phyloP scores from a whole-genome alignment of 2,113 vertebrate species.

The Micromys minutus region DNA sequence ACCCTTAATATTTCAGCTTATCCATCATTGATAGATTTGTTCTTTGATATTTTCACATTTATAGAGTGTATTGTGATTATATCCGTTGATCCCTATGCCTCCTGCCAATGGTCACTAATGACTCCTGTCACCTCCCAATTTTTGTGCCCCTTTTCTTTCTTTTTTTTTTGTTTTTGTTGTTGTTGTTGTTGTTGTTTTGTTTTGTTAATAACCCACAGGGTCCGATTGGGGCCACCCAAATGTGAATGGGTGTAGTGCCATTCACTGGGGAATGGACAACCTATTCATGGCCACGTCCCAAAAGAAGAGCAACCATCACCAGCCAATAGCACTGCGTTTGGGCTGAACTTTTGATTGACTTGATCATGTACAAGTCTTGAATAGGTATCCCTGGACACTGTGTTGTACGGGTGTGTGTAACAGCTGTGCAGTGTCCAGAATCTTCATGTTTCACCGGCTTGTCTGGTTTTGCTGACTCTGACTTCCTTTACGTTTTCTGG shows the following conservation, averaged over 20 bases:
- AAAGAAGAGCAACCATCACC: not conserved
- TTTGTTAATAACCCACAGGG: no score
- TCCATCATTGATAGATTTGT: not conserved
- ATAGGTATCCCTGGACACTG: not conserved
- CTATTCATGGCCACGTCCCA: no score
- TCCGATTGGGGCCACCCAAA: not conserved
- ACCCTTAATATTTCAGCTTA: not conserved
- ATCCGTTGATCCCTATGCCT: no score
- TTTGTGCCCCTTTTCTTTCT: not conserved
- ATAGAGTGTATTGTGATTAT: not conserved
- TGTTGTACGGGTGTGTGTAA: not conserved
- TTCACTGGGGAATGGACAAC: no score
- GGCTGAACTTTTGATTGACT: not conserved
- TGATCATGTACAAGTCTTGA: not conserved
- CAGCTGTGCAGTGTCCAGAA: not conserved
- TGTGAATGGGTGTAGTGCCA: not conserved
- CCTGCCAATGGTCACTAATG: not conserved
- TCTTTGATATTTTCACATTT: no score
- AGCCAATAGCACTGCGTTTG: not conserved
- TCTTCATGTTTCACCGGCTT: not conserved
- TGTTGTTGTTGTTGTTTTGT: no score
- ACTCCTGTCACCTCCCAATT: no score
- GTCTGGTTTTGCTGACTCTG: not conserved
- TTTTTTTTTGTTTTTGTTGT: not conserved
- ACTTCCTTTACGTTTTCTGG: conserved; percentile 16